Conservation (phyloP, 2,888 invertebrate genomes). For the Eilema griseolum region DNA sequence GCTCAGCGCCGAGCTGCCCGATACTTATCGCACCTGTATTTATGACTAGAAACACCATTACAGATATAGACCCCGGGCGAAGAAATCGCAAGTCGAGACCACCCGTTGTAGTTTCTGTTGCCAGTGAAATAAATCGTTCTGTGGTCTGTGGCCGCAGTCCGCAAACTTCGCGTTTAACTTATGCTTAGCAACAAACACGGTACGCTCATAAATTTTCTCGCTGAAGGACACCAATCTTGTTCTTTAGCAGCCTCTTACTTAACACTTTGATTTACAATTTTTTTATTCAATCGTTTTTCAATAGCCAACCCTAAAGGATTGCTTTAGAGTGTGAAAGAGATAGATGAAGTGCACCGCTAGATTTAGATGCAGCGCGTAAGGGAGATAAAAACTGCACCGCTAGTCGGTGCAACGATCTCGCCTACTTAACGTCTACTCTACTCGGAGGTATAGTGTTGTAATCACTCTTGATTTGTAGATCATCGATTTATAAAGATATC, state of each 20-base stretch:
- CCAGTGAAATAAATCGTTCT: slow-evolving; percentile 57
- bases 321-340: slow-evolving; percentile 43
- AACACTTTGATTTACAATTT: slow-evolving; percentile 51
- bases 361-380: slow-evolving; percentile 47
- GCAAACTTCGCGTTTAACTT: slow-evolving; percentile 34
- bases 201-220: slow-evolving; percentile 40
- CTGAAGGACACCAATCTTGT: slow-evolving; percentile 49
- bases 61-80: slow-evolving; percentile 63
- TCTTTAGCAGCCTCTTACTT: slow-evolving; percentile 50
- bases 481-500: slow-evolving; percentile 35
- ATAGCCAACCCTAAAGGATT: slow-evolving; percentile 41
- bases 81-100: slow-evolving; percentile 69
- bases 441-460: slow-evolving; percentile 47
- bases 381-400: slow-evolving; percentile 65
- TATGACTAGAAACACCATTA: slow-evolving; percentile 80
- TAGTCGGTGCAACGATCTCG: slow-evolving; percentile 69
- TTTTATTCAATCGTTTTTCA: slow-evolving; percentile 44
- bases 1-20: slow-evolving; percentile 63
- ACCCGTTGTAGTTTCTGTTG: slow-evolving; percentile 68
- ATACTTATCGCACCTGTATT: slow-evolving; percentile 83
- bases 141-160: slow-evolving; percentile 39
- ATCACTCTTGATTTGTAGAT: slow-evolving; percentile 32
- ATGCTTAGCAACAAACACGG: slow-evolving; percentile 31
- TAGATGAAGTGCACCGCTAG: slow-evolving; percentile 44
- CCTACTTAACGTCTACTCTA: slow-evolving; percentile 62